Conservation (phyloP, 2,888 invertebrate species). For the Oxycera nigricornis region DNA sequence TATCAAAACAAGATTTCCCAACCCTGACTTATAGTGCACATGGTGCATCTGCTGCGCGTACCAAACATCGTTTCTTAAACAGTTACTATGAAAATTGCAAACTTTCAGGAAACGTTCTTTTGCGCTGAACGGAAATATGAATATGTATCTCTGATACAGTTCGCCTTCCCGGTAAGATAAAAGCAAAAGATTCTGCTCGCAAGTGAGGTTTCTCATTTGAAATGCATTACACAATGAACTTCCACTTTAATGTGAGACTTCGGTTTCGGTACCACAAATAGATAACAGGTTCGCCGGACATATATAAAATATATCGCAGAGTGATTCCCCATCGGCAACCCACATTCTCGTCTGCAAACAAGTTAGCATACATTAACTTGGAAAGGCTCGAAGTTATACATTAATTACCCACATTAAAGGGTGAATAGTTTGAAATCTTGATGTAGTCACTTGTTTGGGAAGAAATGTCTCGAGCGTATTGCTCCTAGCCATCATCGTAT, state of each 20-base stretch:
- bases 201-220: conserved; percentile 5
- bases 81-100: neutral
- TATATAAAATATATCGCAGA: neutral
- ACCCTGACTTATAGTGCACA: too few relatives aligned
- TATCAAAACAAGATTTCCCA: too few relatives aligned
- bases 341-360: neutral
- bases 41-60: too few relatives aligned
- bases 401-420: conserved; percentile 12
- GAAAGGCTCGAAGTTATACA: neutral
- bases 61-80: neutral
- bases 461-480: neutral
- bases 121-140: conserved; percentile 11
- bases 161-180: conserved; percentile 4
- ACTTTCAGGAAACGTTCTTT: conserved; percentile 13
- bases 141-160: neutral
- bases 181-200: neutral
- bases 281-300: conserved; percentile 14
- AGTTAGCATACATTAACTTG: neutral
- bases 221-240: neutral
- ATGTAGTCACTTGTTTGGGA: neutral
- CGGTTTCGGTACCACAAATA: conserved; percentile 14
- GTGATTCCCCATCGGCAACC: neutral
- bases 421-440: neutral
- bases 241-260: neutral
- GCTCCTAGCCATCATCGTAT: neutral